Base-by-base conservation (phyloP, 2,797 vertebrate species). In the Melanotaenia parkinsoni region DNA sequence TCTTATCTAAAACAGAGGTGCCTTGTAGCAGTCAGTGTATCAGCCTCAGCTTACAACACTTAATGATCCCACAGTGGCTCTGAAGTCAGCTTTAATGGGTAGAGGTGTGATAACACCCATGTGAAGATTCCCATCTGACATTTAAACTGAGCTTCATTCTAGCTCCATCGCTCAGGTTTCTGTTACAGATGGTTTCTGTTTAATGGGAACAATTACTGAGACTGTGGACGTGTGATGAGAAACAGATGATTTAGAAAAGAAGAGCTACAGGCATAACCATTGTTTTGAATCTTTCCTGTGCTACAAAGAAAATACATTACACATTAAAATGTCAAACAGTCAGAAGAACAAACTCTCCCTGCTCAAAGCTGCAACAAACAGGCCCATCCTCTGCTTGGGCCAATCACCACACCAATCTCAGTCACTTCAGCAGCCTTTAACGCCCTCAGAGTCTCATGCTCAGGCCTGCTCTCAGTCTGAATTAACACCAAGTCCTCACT, bases 401-500 rank as follows among this genome's bases (percentile, higher is more conserved):
- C 72, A 80, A 85, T 86, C 77, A 86, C 89, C 85, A 47, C 85
- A 89, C 83, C 88, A 89, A 92, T 91, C 91, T 90, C 88, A 80
- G 86, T 91, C 86, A 87, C 76, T 86, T 71, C 81, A 72, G 59
- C 79, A 87, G 84, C 77, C 82, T 76, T 81, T 76, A 58, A 72
- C 60, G 54, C 88, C 90, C 80, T 57, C n/a, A 87, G 90, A 91
- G 86, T 83, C 88, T 89, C 84, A 77, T 82, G 83, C 81, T 79
- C 59, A 40, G 72, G 77, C 74, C 81, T 67, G 66, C 84, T 88
- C 89, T 90, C 89, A 81, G 84, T 91, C 77, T 86, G 82, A 88
- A 93, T 92, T 91, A 92, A 90, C 90, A 81, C 84, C 80, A 71
- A 85, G 88, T 87, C 88, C 89, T 87, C 80, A 83, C 83, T 85